Percentiles rank a stretch among this genome's conserved stretches.
phyloP scores from a whole-genome alignment of 2,797 vertebrate species.

The Ispidina lecontei region DNA sequence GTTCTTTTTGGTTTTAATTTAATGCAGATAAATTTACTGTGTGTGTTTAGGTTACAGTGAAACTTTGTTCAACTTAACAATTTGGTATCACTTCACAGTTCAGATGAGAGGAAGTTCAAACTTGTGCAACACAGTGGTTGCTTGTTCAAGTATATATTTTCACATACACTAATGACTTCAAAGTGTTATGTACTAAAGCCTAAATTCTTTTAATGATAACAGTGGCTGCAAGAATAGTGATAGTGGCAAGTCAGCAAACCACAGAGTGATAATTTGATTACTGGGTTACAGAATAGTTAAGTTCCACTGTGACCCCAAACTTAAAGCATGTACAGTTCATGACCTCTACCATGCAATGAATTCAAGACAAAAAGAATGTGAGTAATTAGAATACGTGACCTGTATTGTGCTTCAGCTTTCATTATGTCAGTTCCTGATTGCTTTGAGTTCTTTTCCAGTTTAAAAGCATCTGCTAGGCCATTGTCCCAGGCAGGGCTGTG shows the following conservation, averaged over 20 bases:
- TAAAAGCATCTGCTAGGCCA: background rate
- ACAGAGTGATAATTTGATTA: slow-evolving; percentile 21
- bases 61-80: background rate
- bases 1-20: background rate
- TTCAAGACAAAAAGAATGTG: background rate
- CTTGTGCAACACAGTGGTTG: background rate
- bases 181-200: background rate
- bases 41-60: background rate
- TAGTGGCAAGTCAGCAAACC: slow-evolving; percentile 28
- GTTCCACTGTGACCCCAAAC: background rate
- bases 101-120: slow-evolving; percentile 13
- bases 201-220: background rate
- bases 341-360: background rate
- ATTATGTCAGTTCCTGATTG: background rate
- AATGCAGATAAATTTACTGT: background rate
- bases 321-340: background rate
- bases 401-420: background rate
- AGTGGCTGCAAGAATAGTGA: background rate
- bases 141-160: slow-evolving; percentile 17
- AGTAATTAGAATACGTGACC: background rate
- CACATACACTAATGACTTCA: background rate
- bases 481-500: background rate
- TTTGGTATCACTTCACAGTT: background rate
- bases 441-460: background rate
- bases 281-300: background rate